These are phyloP conservation scores for Phortica magna DNA, from an alignment of 2,888 invertebrate genomes.

Conservation along the genomic window DNA sequence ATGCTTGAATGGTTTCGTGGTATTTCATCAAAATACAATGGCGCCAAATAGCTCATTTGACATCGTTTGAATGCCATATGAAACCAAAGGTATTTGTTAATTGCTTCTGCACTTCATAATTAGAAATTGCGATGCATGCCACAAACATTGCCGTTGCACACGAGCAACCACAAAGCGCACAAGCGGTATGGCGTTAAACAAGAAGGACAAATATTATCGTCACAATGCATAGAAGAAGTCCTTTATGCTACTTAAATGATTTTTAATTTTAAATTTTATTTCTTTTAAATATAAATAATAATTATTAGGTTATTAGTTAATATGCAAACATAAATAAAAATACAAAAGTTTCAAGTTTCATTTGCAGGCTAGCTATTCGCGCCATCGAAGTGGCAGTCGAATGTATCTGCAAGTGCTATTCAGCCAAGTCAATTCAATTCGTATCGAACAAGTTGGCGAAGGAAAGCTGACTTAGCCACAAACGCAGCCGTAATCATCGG, in stretches of 20 bases:
- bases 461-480: neutral
- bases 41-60: neutral
- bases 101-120: neutral
- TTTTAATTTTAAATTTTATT: too few species aligned
- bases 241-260: too few species aligned
- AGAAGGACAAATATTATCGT: too few species aligned
- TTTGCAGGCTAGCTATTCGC: conserved; percentile 44
- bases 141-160: too few species aligned
- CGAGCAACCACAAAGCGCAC: too few species aligned
- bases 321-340: conserved; percentile 39
- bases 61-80: neutral
- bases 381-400: neutral
- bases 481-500: neutral
- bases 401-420: neutral
- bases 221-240: too few species aligned
- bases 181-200: too few species aligned
- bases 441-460: neutral
- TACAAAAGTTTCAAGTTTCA: conserved; percentile 65
- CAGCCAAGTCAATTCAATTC: neutral
- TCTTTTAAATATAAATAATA: too few species aligned
- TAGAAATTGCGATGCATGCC: neutral
- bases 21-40: too few species aligned
- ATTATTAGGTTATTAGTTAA: too few species aligned
- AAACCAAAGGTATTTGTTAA: neutral
- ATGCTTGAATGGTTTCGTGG: too few species aligned